Evolutionary conservation across 2,113 vertebrate species (phyloP).

Genomic region (Oryzias celebensis): DNA sequence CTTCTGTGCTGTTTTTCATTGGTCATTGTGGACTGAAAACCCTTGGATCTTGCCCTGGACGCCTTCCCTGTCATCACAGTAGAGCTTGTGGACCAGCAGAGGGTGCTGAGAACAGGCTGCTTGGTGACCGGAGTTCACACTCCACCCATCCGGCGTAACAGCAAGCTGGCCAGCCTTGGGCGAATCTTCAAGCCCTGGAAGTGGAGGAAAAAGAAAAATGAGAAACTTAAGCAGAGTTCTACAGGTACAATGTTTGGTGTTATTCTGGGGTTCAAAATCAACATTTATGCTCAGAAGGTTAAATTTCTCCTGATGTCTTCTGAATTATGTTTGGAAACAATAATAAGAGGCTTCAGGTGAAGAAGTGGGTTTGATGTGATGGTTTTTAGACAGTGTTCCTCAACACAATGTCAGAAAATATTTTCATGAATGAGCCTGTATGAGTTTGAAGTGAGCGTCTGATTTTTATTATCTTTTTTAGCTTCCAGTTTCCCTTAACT

Average conservation of each 20-base stretch:
- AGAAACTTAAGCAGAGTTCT: slow-evolving; percentile 95
- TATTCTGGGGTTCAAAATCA: not conserved
- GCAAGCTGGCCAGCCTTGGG: slow-evolving; percentile 94
- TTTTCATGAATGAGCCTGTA: too few species aligned
- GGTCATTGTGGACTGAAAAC: not conserved
- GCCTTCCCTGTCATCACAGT: slow-evolving; percentile 33
- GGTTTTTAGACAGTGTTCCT: not conserved
- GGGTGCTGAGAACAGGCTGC: slow-evolving; percentile 86
- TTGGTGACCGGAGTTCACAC: slow-evolving; percentile 90
- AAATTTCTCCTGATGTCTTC: not conserved
- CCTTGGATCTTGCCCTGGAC: slow-evolving; percentile 3
- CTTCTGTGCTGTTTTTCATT: not conserved
- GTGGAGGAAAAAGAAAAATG: slow-evolving; percentile 98
- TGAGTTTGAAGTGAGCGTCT: too few species aligned
- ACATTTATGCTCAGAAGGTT: not conserved
- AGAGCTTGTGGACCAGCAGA: slow-evolving; percentile 90
- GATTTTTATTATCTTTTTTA: too few species aligned
- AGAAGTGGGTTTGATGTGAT: not conserved
- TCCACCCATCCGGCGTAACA: slow-evolving; percentile 91
- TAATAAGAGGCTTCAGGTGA: not conserved
- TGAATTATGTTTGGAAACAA: slow-evolving; percentile 3
- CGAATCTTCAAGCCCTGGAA: slow-evolving; percentile 99
- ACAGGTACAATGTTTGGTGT: slow-evolving; percentile 76
- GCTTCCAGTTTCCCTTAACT: too few species aligned
- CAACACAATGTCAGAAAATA: too few species aligned